Percentiles rank a stretch among this genome's conserved stretches.
phyloP scores from a whole-genome alignment of 2,113 vertebrate genomes.

The Pipra filicauda region DNA sequence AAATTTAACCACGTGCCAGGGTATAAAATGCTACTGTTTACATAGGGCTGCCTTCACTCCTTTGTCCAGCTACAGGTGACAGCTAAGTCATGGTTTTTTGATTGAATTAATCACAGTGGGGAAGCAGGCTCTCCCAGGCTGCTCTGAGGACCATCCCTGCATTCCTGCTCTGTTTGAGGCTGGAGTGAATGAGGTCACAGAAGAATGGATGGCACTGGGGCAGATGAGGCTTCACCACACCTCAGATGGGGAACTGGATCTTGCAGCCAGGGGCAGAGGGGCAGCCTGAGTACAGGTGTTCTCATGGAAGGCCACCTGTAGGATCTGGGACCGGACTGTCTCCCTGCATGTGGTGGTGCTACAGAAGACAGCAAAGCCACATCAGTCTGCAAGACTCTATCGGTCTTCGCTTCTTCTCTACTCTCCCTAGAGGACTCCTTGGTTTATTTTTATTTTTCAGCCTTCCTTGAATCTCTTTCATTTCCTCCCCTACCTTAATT shows the following conservation, averaged over 20 bases:
- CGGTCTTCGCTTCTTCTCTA: neutral
- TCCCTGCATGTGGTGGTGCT: rapidly evolving
- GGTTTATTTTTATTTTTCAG: conserved; percentile 41
- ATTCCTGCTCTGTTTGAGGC: neutral
- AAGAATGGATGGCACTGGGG: rapidly evolving
- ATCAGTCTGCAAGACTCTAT: neutral
- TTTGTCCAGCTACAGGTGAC: neutral
- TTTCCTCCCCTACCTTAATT: conserved; percentile 23
- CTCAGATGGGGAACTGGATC: neutral
- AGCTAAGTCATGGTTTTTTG: neutral
- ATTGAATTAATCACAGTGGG: neutral
- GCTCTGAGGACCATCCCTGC: neutral
- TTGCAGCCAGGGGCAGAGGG: neutral
- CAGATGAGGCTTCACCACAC: neutral
- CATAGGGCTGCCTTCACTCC: neutral
- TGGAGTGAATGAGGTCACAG: neutral
- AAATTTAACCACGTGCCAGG: neutral
- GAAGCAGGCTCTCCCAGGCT: neutral
- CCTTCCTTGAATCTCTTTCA: conserved; percentile 34
- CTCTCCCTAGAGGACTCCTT: neutral
- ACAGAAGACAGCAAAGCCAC: neutral
- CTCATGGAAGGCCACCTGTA: rapidly evolving
- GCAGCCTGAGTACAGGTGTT: neutral
- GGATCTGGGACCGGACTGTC: neutral
- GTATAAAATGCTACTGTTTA: neutral